Evolutionary conservation across 1,140 invertebrate species (phyloP).

Genomic region (Drosophila azteca): DNA sequence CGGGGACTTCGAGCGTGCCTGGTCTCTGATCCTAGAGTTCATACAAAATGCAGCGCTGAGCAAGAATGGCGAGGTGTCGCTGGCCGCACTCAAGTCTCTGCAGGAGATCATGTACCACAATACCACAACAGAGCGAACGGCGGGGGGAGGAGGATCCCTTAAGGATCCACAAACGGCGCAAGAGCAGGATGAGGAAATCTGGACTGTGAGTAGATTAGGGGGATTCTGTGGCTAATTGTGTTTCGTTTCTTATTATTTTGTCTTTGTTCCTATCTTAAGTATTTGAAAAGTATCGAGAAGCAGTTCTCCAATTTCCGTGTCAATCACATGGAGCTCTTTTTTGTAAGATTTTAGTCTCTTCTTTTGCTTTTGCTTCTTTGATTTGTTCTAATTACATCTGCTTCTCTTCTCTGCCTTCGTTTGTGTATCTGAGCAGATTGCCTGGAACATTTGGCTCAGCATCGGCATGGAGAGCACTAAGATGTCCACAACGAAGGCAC

Average conservation of each 20-base stretch:
- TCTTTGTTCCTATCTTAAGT: slow-evolving; percentile 1
- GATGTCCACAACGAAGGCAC: slow-evolving; percentile 85
- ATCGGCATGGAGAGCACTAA: slow-evolving; percentile 92
- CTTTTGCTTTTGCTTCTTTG: neutral
- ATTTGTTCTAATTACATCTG: neutral
- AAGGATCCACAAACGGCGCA: slow-evolving; percentile 69
- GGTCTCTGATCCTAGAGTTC: slow-evolving; percentile 95
- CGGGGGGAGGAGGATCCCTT: slow-evolving; percentile 19
- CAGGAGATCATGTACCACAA: slow-evolving; percentile 93
- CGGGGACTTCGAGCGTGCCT: slow-evolving; percentile 96
- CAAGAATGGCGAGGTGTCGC: slow-evolving; percentile 96
- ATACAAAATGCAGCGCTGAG: slow-evolving; percentile 96
- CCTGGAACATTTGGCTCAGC: slow-evolving; percentile 93
- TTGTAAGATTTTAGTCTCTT: slow-evolving; percentile 3
- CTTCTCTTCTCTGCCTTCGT: too few relatives aligned
- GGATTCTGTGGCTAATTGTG: neutral
- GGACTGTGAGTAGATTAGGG: slow-evolving; percentile 85
- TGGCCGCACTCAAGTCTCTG: slow-evolving; percentile 97
- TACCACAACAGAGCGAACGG: slow-evolving; percentile 60
- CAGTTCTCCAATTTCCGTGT: neutral
- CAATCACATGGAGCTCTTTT: neutral
- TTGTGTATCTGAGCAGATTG: slow-evolving; percentile 78
- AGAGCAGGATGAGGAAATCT: slow-evolving; percentile 87
- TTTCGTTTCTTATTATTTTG: neutral
- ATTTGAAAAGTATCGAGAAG: neutral